Evolutionary conservation across 2,888 invertebrate species (phyloP).

Genomic region (Drosophila subquinaria): DNA sequence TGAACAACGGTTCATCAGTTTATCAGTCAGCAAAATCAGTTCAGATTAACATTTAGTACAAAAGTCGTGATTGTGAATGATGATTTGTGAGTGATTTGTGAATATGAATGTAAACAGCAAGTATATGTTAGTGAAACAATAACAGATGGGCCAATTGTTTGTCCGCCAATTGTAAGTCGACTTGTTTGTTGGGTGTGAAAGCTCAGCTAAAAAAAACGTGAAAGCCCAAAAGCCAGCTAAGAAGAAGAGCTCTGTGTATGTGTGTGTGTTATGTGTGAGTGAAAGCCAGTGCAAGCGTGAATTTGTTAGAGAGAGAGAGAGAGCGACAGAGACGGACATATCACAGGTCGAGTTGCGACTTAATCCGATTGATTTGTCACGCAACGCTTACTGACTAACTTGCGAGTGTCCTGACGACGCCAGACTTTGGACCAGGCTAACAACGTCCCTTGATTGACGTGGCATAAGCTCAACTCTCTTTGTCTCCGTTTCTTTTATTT

Average conservation of each 20-base stretch:
- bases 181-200: slow-evolving; percentile 3
- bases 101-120: background rate
- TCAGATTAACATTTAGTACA: slow-evolving; percentile 6
- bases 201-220: slow-evolving; percentile 23
- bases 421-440: slow-evolving; percentile 2
- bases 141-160: slow-evolving; percentile 9
- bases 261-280: slow-evolving; percentile 24
- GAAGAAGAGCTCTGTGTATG: slow-evolving; percentile 19
- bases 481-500: slow-evolving; percentile 8
- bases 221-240: slow-evolving; percentile 33
- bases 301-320: slow-evolving; percentile 24
- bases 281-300: slow-evolving; percentile 42
- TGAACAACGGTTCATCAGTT: slow-evolving; percentile 80
- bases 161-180: slow-evolving; percentile 22
- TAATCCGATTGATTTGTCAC: slow-evolving; percentile 80
- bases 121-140: slow-evolving; percentile 5
- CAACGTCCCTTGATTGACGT: slow-evolving; percentile 53
- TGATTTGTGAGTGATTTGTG: slow-evolving; percentile 1
- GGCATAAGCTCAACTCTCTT: slow-evolving; percentile 35
- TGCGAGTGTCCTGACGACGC: slow-evolving; percentile 17
- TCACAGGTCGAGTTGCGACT: slow-evolving; percentile 51
- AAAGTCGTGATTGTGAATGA: background rate
- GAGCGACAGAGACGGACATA: slow-evolving; percentile 17
- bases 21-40: background rate
- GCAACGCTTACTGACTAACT: slow-evolving; percentile 67